These are phyloP conservation scores for Falco columbarius DNA, from an alignment of 2,797 vertebrate genomes.

Conservation along the genomic window DNA sequence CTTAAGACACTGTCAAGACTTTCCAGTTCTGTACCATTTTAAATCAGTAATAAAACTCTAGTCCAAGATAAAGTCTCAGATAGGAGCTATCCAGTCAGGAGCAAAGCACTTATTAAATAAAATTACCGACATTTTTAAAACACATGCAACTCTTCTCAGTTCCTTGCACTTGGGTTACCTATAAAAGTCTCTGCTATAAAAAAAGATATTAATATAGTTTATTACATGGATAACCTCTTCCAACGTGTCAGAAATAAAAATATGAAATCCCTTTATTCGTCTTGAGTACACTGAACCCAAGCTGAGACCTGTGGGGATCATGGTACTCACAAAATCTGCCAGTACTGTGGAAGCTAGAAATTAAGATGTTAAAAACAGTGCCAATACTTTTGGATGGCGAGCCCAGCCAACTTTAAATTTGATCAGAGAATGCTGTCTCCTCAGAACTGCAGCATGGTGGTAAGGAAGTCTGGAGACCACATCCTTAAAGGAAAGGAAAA, in stretches of 20 bases:
- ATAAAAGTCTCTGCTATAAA: neutral
- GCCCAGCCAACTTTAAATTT: neutral
- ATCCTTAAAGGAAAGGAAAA: neutral
- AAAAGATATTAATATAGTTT: neutral
- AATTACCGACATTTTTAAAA: constrained; percentile 26
- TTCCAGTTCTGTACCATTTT: constrained; percentile 12
- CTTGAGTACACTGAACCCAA: neutral
- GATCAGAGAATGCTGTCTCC: neutral
- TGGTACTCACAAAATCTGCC: neutral
- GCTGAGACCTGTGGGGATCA: neutral
- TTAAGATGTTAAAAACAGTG: neutral
- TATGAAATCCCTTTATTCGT: neutral
- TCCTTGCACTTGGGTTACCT: neutral
- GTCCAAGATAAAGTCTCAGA: constrained; percentile 56
- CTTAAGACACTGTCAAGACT: constrained; percentile 19
- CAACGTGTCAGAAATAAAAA: neutral
- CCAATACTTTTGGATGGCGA: neutral
- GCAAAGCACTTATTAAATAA: constrained; percentile 24
- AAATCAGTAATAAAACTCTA: constrained; percentile 21
- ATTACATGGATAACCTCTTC: neutral
- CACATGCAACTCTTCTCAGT: neutral
- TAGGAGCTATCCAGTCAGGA: neutral
- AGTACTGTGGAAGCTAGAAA: neutral
- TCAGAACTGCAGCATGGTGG: neutral
- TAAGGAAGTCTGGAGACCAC: neutral